A percentile compares a stretch with the other conserved stretches of the same genome.
These are phyloP conservation scores for Macquaria ambigua DNA, from an alignment of 2,113 vertebrate genomes.

Conservation along the genomic window DNA sequence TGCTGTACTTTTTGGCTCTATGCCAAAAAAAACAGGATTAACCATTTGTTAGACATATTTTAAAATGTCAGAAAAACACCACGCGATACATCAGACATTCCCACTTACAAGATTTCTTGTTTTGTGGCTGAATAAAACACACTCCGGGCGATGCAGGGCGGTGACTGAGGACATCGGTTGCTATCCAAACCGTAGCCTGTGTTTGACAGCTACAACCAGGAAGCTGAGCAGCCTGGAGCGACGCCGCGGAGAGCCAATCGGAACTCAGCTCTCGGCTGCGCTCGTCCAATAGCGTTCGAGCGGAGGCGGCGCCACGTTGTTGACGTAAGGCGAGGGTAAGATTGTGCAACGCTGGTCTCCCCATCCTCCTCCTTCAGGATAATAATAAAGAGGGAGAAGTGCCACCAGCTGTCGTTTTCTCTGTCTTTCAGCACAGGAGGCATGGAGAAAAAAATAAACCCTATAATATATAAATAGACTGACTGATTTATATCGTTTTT, in stretches of 20 bases:
- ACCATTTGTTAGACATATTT: accelerated
- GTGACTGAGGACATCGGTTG: conserved; percentile 42
- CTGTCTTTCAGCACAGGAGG: conserved; percentile 8
- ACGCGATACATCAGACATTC: background rate
- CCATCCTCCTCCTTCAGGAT: conserved; percentile 32
- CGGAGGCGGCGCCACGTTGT: background rate
- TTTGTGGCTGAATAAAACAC: conserved; percentile 30
- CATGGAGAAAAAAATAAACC: background rate
- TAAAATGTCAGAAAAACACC: background rate
- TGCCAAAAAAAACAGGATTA: conserved; percentile 7
- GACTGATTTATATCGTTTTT: background rate
- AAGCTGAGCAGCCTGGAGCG: conserved; percentile 50
- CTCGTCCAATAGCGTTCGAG: conserved; percentile 59
- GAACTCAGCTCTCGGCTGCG: accelerated
- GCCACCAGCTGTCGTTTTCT: conserved; percentile 60
- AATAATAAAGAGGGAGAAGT: conserved; percentile 45
- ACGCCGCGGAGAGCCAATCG: conserved; percentile 58
- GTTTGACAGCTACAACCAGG: conserved; percentile 71
- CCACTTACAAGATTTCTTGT: conserved; percentile 70
- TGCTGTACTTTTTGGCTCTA: background rate
- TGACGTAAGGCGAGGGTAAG: conserved; percentile 33
- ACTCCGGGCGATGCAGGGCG: conserved; percentile 35
- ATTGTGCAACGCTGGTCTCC: conserved; percentile 35
- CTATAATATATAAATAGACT: background rate
- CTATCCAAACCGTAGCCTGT: background rate